Percentiles rank a stretch among this genome's conserved stretches.
These are phyloP conservation scores for Archaeoteleia sp. DNA, from an alignment of 2,888 invertebrate genomes.

Conservation along the genomic window DNA sequence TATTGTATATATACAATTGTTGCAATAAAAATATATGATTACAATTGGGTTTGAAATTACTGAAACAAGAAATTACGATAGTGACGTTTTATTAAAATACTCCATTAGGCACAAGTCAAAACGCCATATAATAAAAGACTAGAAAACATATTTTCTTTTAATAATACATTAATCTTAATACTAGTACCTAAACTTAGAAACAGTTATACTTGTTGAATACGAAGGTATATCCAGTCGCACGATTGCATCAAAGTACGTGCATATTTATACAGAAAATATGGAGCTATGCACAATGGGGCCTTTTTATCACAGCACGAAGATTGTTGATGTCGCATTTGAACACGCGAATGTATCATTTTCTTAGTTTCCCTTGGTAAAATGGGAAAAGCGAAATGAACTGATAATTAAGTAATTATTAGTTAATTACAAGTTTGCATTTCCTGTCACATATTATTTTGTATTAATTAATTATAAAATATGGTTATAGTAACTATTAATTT, in stretches of 20 bases:
- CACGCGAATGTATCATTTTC: too few species aligned
- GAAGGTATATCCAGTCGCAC: too few species aligned
- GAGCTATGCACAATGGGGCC: conserved; percentile 6
- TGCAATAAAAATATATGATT: conserved; percentile 17
- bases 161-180: conserved; percentile 18
- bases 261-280: conserved; percentile 3
- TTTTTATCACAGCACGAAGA: conserved; percentile 32
- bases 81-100: conserved; percentile 25
- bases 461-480: too few species aligned
- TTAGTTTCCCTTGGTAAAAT: too few species aligned
- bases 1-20: conserved; percentile 5
- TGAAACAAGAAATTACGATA: conserved; percentile 32
- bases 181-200: conserved; percentile 15
- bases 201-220: too few species aligned
- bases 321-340: too few species aligned
- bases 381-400: too few species aligned
- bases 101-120: conserved; percentile 32
- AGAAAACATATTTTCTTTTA: conserved; percentile 42
- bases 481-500: too few species aligned
- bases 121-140: conserved; percentile 44
- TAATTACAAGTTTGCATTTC: too few species aligned
- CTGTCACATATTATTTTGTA: too few species aligned
- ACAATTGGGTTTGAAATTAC: conserved; percentile 13
- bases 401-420: too few species aligned
- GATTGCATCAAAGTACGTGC: conserved; percentile 1